phyloP scores from a whole-genome alignment of 2,113 vertebrate species.

The Microcebus lehilahytsara region DNA sequence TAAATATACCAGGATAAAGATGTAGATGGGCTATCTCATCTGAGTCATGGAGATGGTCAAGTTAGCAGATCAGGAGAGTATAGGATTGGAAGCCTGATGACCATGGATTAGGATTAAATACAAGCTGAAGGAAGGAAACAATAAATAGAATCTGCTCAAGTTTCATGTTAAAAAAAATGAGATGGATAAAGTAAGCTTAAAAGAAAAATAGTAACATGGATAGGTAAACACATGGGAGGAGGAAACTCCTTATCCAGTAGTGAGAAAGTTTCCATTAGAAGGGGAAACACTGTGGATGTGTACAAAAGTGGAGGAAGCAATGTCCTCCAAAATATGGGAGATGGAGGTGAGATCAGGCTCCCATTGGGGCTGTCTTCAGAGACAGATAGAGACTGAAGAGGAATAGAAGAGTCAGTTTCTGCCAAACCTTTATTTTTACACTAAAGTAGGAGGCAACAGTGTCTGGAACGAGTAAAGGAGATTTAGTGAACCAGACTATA shows the following conservation, averaged over 20 bases:
- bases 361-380: neutral
- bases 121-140: neutral
- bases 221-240: neutral
- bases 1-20: neutral
- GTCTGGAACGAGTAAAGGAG: neutral
- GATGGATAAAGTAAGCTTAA: neutral
- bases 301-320: neutral
- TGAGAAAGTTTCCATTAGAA: neutral
- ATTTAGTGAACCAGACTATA: neutral
- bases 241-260: neutral
- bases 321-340: neutral
- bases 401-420: neutral
- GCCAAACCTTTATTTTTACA: neutral
- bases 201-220: neutral
- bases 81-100: neutral
- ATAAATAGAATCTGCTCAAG: neutral
- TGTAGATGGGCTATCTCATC: neutral
- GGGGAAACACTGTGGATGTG: no score
- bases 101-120: neutral
- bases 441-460: neutral
- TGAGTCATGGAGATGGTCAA: neutral
- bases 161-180: neutral
- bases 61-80: neutral
- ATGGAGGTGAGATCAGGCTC: neutral
- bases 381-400: neutral